Percentiles rank a stretch among this genome's conserved stretches.
Conservation (phyloP, 2,888 invertebrate species). For the Strigamia maritima region DNA sequence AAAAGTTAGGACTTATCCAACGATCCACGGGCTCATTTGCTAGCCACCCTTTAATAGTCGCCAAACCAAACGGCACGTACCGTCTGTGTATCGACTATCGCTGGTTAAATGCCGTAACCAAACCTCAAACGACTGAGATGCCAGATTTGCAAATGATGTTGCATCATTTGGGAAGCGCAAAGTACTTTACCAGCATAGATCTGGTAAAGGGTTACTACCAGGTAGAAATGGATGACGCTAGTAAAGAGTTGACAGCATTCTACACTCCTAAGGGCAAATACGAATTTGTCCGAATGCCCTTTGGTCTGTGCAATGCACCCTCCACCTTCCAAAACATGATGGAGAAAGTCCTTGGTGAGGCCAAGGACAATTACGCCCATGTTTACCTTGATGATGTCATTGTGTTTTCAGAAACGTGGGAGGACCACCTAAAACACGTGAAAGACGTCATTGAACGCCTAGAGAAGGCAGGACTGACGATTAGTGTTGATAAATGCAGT, state of each 20-base stretch:
- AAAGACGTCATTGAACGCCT: neutral
- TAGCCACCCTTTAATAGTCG: too few species aligned
- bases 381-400: neutral
- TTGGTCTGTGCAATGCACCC: slow-evolving; percentile 48
- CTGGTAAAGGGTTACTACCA: slow-evolving; percentile 44
- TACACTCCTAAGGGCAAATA: slow-evolving; percentile 44
- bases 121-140: too few species aligned
- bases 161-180: neutral
- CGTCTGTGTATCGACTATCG: too few species aligned
- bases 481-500: neutral
- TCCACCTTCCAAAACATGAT: slow-evolving; percentile 51
- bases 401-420: neutral
- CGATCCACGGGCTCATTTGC: too few species aligned
- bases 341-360: slow-evolving; percentile 39
- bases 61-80: too few species aligned
- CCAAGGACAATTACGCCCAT: neutral
- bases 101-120: too few species aligned
- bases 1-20: too few species aligned
- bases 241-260: slow-evolving; percentile 46
- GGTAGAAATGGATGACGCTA: slow-evolving; percentile 41
- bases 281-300: slow-evolving; percentile 46
- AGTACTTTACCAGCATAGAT: slow-evolving; percentile 43
- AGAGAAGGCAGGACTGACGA: neutral
- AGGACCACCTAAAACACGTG: neutral
- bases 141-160: too few species aligned